These are phyloP conservation scores for Indri indri DNA, from an alignment of 2,113 vertebrate genomes.

Conservation along the genomic window DNA sequence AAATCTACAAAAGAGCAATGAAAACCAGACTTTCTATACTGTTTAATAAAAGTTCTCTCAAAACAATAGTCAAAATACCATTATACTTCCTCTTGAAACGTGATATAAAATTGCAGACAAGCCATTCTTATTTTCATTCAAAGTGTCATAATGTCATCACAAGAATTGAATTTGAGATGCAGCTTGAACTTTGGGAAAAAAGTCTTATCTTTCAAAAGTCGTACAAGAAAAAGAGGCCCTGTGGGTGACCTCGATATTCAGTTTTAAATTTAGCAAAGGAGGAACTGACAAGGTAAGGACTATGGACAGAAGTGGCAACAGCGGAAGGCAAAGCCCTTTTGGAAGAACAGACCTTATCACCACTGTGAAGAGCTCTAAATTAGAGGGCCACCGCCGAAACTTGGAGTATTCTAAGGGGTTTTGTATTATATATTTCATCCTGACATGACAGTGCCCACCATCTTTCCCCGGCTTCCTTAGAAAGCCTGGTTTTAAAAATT, in stretches of 20 bases:
- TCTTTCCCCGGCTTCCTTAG: background rate
- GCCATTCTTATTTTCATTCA: slow-evolving; percentile 22
- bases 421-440: background rate
- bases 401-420: background rate
- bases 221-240: background rate
- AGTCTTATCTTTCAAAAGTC: slow-evolving; percentile 26
- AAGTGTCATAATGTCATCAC: slow-evolving; percentile 11
- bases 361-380: background rate
- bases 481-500: background rate
- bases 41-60: background rate
- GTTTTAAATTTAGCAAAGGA: slow-evolving; percentile 65
- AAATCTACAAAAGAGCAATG: background rate
- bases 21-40: background rate
- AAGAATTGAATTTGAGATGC: slow-evolving; percentile 35
- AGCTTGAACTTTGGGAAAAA: slow-evolving; percentile 37
- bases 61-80: slow-evolving; percentile 29
- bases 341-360: slow-evolving; percentile 41
- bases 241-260: slow-evolving; percentile 65
- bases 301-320: background rate
- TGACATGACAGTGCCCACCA: background rate
- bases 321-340: background rate
- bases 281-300: slow-evolving; percentile 37
- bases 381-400: background rate
- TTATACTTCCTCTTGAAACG: background rate
- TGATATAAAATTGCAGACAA: slow-evolving; percentile 10